Evolutionary conservation across 2,888 invertebrate genomes (phyloP).

Genomic region (Aporophyla nigra): DNA sequence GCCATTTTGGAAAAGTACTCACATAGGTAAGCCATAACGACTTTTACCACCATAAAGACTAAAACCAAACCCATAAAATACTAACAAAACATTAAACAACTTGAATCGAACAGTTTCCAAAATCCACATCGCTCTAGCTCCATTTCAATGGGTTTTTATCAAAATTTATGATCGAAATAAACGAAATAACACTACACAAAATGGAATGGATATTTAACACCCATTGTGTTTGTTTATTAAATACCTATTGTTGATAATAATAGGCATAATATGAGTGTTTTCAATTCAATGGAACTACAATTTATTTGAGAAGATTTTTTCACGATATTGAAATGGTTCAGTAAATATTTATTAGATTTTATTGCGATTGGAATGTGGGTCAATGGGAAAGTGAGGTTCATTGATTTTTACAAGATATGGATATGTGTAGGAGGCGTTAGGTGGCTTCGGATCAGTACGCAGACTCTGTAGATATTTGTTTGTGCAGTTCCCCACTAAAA

Average conservation of each 20-base stretch:
- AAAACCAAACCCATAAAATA: conserved; percentile 34
- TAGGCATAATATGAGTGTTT: conserved; percentile 59
- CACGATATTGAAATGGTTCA: conserved; percentile 46
- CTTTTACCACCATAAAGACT: conserved; percentile 9
- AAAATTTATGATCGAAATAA: conserved; percentile 57
- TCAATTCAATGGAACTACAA: conserved; percentile 59
- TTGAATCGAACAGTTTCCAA: conserved; percentile 31
- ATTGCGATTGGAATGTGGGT: conserved; percentile 19
- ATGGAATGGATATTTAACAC: conserved; percentile 57
- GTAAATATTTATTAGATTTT: conserved; percentile 46
- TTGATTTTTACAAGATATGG: conserved; percentile 4
- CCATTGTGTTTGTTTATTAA: conserved; percentile 61
- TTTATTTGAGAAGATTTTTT: conserved; percentile 56
- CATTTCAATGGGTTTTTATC: conserved; percentile 47
- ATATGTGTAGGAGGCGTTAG: not conserved
- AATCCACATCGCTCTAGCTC: conserved; percentile 31
- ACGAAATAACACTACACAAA: conserved; percentile 51
- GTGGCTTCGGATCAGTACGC: not conserved
- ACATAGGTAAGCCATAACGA: not conserved
- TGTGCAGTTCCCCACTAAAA: not conserved
- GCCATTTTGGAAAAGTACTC: not conserved
- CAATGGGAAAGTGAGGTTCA: not conserved
- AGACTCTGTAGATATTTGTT: not conserved
- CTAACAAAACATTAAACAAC: conserved; percentile 28
- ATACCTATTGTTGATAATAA: conserved; percentile 60